These are phyloP conservation scores for Dryadula phaetusa DNA, from an alignment of 2,888 invertebrate species.

Conservation along the genomic window DNA sequence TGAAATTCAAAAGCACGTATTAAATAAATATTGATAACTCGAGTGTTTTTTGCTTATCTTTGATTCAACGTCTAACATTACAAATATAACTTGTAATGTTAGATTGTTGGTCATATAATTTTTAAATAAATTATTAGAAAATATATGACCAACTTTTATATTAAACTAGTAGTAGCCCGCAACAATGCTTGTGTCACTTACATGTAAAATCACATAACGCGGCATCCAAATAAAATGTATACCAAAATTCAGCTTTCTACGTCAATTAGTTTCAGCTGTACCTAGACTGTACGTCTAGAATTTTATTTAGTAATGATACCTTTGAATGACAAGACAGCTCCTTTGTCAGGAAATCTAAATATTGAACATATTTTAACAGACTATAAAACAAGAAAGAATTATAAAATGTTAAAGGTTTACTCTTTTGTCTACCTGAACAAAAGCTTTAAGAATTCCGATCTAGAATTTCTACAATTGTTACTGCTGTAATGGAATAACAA, in stretches of 20 bases:
- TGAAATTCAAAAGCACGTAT: slow-evolving; percentile 25
- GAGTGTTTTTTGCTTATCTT: slow-evolving; percentile 46
- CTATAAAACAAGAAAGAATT: background rate
- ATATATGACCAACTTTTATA: no score
- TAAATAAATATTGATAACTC: slow-evolving; percentile 64
- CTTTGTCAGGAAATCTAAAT: no score
- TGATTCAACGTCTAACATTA: slow-evolving; percentile 11
- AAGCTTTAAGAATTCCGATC: background rate
- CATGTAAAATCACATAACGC: no score
- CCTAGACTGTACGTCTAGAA: no score
- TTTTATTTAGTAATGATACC: no score
- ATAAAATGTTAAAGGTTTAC: slow-evolving; percentile 1
- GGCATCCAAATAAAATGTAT: no score
- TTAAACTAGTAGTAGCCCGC: no score
- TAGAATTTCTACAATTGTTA: slow-evolving; percentile 9
- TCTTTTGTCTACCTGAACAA: slow-evolving; percentile 11
- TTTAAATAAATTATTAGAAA: background rate
- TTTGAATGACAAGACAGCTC: no score
- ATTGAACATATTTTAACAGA: no score
- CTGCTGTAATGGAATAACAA: slow-evolving; percentile 1
- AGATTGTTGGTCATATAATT: slow-evolving; percentile 5
- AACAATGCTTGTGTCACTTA: no score
- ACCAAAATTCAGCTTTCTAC: no score
- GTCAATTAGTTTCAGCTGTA: no score
- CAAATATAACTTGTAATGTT: background rate